Evolutionary conservation across 2,113 vertebrate species (phyloP), one percentile per base, ranked within the genome.

Genomic region (Corvus cornix): DNA sequence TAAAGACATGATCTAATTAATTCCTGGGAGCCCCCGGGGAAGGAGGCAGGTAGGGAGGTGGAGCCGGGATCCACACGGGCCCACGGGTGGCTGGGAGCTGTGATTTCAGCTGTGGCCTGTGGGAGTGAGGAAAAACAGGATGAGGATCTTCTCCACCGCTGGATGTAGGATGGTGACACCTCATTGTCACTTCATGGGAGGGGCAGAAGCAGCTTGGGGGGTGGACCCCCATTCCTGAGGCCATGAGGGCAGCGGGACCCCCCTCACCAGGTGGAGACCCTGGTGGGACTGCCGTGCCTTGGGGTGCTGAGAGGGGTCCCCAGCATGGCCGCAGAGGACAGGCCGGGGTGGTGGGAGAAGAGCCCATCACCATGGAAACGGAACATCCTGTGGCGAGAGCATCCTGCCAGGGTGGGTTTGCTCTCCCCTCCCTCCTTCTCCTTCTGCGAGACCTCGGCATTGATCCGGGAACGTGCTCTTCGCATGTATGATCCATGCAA

Each of bases 401-500:
- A 84, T 87, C 95, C 85, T 77, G 85, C 48, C 84, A 43, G 85
- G 90, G 67, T 0, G 80, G 68, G 37, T 52, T 64, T 26, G 43
- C 64, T 43, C 48, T 24, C 56, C 73, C 83, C 76, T 87, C 80
- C 90, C 76, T 87, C 33, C 91, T 74, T 81, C 86, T 89, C 87
- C 73, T 92, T 90, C 84, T 64, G 95, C 24, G 51, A 96, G 97
- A 49, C 95, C 91, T 96, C 92, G 19, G 89, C 97, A 98, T 98
- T 96, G 97, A 97, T 98, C 94, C 78, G 66, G 95, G 96, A 97
- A 97, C 92, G 97, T 97, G 96, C 96, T 97, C 96, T 93, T 97
- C 73, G 92, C 97, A 97, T 98, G 97, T 98, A 95, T 97, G 97
- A 97, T 97, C 96, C 96, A 96, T 96, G 97, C 97, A 96, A 97